Conservation (phyloP, 2,888 invertebrate species). For the Lacanobia wlatinum region DNA sequence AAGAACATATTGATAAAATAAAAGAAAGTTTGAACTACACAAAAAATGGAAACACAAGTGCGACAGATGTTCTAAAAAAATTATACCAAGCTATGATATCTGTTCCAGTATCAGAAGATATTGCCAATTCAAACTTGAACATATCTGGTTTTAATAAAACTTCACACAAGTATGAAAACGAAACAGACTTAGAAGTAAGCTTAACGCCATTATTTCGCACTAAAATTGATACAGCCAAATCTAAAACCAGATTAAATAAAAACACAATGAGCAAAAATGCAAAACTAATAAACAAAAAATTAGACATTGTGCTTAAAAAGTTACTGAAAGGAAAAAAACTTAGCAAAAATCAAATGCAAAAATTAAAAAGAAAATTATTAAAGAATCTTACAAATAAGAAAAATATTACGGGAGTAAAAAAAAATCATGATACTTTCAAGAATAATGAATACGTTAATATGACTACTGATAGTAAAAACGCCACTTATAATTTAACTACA, state of each 20-base stretch:
- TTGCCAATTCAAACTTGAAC: not conserved
- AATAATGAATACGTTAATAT: not conserved
- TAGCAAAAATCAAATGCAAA: conserved; percentile 24
- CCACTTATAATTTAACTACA: conserved; percentile 1
- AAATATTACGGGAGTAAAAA: conserved; percentile 3
- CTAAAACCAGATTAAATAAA: not conserved
- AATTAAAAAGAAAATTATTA: conserved; percentile 25
- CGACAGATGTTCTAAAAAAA: conserved; percentile 14
- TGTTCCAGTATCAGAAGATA: not conserved
- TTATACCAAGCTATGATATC: not conserved
- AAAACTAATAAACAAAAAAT: not conserved
- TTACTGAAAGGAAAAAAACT: conserved; percentile 17
- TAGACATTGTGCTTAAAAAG: conserved; percentile 3
- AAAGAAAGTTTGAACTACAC: conserved; percentile 18
- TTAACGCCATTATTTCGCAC: not conserved
- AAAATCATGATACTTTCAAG: not conserved
- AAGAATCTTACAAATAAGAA: conserved; percentile 1
- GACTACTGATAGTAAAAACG: not conserved
- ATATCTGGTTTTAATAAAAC: conserved; percentile 10
- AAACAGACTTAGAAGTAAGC: not conserved
- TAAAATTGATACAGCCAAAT: not conserved
- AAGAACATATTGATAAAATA: conserved; percentile 19
- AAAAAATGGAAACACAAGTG: conserved; percentile 16
- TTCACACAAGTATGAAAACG: not conserved
- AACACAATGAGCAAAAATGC: conserved; percentile 3